Evolutionary conservation across 2,113 vertebrate genomes (phyloP).

Genomic region (Macrotis lagotis): DNA sequence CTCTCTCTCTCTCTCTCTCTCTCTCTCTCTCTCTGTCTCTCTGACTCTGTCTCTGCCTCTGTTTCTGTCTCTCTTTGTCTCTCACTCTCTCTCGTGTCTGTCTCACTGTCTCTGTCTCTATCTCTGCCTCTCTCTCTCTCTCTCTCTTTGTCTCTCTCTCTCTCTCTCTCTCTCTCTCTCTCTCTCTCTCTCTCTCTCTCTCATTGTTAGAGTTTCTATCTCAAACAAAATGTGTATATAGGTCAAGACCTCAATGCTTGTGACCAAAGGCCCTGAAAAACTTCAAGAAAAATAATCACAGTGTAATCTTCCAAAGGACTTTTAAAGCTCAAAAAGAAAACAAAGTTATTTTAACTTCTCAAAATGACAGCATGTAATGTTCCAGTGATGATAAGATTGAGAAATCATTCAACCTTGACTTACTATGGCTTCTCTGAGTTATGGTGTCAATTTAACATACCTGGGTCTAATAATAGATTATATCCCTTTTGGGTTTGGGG

Average conservation of each 20-base stretch:
- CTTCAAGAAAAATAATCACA: constrained; percentile 6
- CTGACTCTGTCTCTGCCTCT: no score
- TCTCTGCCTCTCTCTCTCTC: no score
- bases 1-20: no score
- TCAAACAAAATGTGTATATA: neutral
- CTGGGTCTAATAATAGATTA: neutral
- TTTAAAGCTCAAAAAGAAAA: constrained; percentile 8
- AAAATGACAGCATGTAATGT: constrained; percentile 3
- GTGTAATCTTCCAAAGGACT: constrained; percentile 37
- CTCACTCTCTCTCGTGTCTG: no score
- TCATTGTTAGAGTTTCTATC: neutral
- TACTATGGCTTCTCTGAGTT: neutral
- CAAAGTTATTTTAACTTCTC: neutral
- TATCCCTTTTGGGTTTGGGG: constrained; percentile 19
- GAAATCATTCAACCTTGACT: constrained; percentile 11
- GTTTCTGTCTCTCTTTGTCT: no score
- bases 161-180: no score
- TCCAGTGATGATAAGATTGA: constrained; percentile 11
- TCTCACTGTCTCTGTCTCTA: no score
- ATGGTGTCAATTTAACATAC: neutral
- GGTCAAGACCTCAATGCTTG: constrained; percentile 10
- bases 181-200: no score
- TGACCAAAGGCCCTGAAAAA: neutral
- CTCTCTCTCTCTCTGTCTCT: neutral
- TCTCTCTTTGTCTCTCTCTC: no score